A percentile compares a stretch with the other conserved stretches of the same genome.
Conservation (phyloP, 1,140 invertebrate genomes). For the Eumaeus atala region DNA sequence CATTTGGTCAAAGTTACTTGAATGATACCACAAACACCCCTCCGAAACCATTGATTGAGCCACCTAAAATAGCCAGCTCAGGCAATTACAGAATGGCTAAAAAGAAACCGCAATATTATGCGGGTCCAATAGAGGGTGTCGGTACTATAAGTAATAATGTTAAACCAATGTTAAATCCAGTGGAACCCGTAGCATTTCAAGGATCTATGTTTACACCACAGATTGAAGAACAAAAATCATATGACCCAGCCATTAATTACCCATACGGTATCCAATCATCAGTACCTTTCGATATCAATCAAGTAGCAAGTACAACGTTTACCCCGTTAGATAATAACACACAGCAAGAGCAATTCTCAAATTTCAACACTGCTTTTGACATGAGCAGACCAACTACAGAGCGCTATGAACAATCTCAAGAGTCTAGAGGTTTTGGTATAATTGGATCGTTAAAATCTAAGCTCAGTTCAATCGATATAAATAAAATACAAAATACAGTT, state of each 20-base stretch:
- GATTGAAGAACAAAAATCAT: constrained; percentile 10
- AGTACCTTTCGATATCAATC: constrained; percentile 33
- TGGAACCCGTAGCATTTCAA: constrained; percentile 36
- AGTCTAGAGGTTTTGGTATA: constrained; percentile 51
- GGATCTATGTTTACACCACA: constrained; percentile 46
- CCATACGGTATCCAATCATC: not conserved
- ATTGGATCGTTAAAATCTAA: constrained; percentile 66
- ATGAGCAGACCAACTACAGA: constrained; percentile 50
- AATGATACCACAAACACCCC: constrained; percentile 23
- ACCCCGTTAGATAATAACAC: constrained; percentile 23
- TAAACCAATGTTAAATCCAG: constrained; percentile 42
- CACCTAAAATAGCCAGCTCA: constrained; percentile 46
- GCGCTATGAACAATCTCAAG: constrained; percentile 36
- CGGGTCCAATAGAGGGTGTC: constrained; percentile 65
- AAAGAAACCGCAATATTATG: constrained; percentile 66
- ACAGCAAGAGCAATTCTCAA: constrained; percentile 18
- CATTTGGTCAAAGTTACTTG: too few relatives aligned
- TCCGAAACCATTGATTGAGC: constrained; percentile 38
- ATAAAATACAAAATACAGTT: constrained; percentile 66
- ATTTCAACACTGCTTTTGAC: constrained; percentile 53
- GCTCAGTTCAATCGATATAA: constrained; percentile 57
- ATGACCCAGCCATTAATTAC: not conserved
- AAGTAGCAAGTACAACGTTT: constrained; percentile 15
- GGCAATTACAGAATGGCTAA: constrained; percentile 59
- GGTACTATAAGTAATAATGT: constrained; percentile 56